Evolutionary conservation across 2,888 invertebrate species (phyloP).

Genomic region (Lepetodrilus schrolli): DNA sequence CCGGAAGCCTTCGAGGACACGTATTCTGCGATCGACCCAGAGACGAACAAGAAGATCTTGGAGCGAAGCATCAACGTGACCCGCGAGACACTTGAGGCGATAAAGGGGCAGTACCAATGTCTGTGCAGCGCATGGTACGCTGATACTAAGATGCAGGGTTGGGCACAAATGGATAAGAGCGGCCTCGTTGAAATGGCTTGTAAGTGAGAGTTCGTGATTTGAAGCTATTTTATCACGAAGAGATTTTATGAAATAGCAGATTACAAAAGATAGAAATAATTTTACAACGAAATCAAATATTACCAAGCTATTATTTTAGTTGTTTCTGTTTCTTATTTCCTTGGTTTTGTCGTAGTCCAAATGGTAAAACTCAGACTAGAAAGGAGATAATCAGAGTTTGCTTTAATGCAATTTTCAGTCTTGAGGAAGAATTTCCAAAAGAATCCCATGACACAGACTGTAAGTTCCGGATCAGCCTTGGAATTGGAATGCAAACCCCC

Average conservation of each 20-base stretch:
- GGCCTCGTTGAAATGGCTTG: constrained; percentile 34
- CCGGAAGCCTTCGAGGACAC: constrained; percentile 37
- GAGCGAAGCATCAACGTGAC: constrained; percentile 24
- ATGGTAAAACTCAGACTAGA: no score
- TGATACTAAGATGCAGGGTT: background rate
- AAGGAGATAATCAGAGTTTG: no score
- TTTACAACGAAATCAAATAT: no score
- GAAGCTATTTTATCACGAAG: background rate
- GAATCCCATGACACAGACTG: constrained; percentile 30
- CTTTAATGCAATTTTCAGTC: background rate
- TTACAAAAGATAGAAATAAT: no score
- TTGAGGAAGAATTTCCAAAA: constrained; percentile 26
- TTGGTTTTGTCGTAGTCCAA: no score
- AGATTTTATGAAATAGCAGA: background rate
- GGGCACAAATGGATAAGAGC: background rate
- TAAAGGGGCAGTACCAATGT: constrained; percentile 29
- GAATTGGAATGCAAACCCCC: constrained; percentile 37
- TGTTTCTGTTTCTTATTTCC: no score
- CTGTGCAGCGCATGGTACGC: constrained; percentile 34
- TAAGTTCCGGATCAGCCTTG: background rate
- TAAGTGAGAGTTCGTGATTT: constrained; percentile 33
- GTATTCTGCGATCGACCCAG: constrained; percentile 32
- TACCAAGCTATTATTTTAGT: no score
- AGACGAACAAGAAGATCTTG: constrained; percentile 13
- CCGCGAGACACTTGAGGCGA: background rate